These are phyloP conservation scores for Arbacia lixula DNA, from an alignment of 53 echinoderm and acorn worm genomes.

Conservation along the genomic window DNA sequence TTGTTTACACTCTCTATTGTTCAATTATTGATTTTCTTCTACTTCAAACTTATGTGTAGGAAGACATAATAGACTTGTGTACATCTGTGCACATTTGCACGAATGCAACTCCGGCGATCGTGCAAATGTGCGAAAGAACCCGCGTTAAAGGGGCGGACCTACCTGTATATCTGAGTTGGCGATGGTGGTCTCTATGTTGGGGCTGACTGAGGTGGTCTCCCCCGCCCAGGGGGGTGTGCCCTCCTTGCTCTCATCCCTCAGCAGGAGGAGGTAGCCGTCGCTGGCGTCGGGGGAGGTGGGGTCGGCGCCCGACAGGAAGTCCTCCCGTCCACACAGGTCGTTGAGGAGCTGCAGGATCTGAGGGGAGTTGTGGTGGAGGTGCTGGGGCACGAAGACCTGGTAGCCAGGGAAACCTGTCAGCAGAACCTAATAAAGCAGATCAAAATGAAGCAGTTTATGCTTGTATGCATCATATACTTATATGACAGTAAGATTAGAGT, in stretches of 20 bases:
- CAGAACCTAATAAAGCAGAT: constrained; percentile 2
- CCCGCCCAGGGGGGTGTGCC: constrained; percentile 64
- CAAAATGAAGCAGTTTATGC: neutral
- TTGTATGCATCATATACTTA: neutral
- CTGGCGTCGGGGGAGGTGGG: constrained; percentile 53
- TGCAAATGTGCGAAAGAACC: too few relatives aligned
- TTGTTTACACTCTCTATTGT: too few relatives aligned
- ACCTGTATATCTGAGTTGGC: constrained; percentile 96
- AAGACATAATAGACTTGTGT: too few relatives aligned
- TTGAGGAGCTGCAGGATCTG: constrained; percentile 87
- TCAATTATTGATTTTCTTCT: too few relatives aligned
- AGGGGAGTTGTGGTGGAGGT: constrained; percentile 68
- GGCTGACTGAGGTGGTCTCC: constrained; percentile 70
- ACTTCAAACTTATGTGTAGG: too few relatives aligned
- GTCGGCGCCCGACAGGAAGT: constrained; percentile 64
- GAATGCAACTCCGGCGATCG: too few relatives aligned
- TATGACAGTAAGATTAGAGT: neutral
- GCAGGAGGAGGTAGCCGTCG: constrained; percentile 83
- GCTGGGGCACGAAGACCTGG: constrained; percentile 87
- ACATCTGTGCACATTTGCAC: too few relatives aligned
- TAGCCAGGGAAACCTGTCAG: constrained; percentile 62
- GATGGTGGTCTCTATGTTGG: constrained; percentile 91
- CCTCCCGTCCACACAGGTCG: constrained; percentile 91
- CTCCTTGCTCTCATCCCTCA: constrained; percentile 61
- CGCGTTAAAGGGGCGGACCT: neutral